Evolutionary conservation across 2,113 vertebrate genomes (phyloP).

Genomic region (Calyptommatus sinebrachiatus): DNA sequence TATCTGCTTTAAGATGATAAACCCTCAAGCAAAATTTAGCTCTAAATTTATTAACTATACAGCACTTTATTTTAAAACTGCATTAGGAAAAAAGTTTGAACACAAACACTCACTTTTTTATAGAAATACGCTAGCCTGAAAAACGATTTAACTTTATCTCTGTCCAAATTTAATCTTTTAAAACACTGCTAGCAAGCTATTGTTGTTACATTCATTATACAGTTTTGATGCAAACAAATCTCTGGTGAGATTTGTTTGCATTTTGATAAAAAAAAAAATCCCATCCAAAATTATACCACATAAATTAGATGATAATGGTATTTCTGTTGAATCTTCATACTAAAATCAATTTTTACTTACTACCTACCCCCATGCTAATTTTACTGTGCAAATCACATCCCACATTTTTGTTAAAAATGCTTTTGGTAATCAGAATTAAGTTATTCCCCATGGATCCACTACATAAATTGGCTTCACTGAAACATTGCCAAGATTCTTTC

Average conservation of each 20-base stretch:
- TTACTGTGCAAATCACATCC: constrained; percentile 32
- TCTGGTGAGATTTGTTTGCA: not conserved
- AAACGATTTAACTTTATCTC: not conserved
- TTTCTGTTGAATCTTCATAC: not conserved
- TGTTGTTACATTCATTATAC: not conserved
- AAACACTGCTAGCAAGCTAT: not conserved
- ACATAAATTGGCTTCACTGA: constrained; percentile 1
- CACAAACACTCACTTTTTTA: not conserved
- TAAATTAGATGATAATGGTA: not conserved
- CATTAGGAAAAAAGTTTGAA: not conserved
- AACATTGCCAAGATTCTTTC: constrained; percentile 37
- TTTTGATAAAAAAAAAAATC: not conserved
- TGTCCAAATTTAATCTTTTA: not conserved
- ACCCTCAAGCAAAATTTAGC: not conserved
- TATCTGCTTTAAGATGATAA: not conserved
- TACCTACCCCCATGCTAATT: constrained; percentile 20
- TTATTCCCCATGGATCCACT: not conserved
- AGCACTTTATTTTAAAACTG: not conserved
- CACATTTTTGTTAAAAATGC: constrained; percentile 37
- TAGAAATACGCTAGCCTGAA: not conserved
- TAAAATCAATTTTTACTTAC: not conserved
- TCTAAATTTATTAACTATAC: not conserved
- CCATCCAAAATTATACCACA: not conserved
- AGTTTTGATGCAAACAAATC: no score
- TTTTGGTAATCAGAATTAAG: constrained; percentile 27